Conservation (phyloP, 2,113 vertebrate species). For the Ctenomys sociabilis region DNA sequence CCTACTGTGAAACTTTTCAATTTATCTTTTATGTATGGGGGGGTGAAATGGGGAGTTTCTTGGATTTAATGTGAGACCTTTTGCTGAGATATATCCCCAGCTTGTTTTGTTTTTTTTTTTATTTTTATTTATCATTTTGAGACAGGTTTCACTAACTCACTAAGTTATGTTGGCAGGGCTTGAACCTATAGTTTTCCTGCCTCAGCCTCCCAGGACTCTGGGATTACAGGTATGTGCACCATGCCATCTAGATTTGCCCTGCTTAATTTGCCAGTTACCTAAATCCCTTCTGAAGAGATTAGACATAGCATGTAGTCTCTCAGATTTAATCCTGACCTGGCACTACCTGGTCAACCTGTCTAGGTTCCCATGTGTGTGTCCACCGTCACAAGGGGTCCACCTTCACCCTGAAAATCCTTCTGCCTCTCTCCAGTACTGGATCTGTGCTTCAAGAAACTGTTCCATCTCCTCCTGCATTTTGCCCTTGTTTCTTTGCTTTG, state of each 20-base stretch:
- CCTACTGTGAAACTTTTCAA: not conserved
- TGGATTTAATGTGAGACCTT: not conserved
- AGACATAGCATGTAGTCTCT: not conserved
- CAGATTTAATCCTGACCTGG: not conserved
- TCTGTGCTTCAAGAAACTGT: not conserved
- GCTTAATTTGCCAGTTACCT: not conserved
- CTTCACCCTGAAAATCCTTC: too few species aligned
- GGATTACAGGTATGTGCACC: not conserved
- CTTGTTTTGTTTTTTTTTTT: too few species aligned
- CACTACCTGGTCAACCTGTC: too few species aligned
- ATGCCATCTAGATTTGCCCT: not conserved
- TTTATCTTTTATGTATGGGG: not conserved
- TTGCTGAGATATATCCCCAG: not conserved
- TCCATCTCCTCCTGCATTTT: not conserved
- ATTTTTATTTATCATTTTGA: not conserved
- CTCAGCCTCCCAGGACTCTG: not conserved
- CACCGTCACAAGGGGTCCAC: fast-evolving
- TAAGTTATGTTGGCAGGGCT: not conserved
- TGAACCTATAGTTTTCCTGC: not conserved
- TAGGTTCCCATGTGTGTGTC: not conserved
- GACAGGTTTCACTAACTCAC: not conserved
- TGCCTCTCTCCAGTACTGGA: not conserved
- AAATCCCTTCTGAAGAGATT: not conserved
- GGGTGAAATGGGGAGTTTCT: not conserved
- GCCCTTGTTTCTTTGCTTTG: not conserved